Percentiles rank a stretch among this genome's conserved stretches.
phyloP scores from a whole-genome alignment of 2,888 invertebrate species.

The Lithophane semibrunnea region DNA sequence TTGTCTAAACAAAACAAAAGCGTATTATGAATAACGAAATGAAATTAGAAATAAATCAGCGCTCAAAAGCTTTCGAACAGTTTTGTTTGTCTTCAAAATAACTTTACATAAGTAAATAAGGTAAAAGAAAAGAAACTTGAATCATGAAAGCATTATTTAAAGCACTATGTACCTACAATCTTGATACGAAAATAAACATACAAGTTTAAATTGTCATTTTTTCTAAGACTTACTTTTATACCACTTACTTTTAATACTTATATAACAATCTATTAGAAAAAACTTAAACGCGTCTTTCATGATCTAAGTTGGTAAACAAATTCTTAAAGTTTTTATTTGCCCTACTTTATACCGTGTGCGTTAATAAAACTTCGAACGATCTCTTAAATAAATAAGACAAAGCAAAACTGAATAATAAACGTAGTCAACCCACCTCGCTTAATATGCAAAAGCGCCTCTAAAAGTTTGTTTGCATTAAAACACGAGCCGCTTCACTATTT shows the following conservation, averaged over 20 bases:
- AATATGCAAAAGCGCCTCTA: constrained; percentile 90
- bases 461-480: constrained; percentile 91
- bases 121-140: constrained; percentile 77
- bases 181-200: constrained; percentile 10
- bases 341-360: constrained; percentile 74
- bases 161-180: not conserved
- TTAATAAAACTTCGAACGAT: constrained; percentile 72
- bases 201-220: constrained; percentile 30
- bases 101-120: constrained; percentile 75
- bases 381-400: constrained; percentile 85
- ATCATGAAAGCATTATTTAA: constrained; percentile 82
- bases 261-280: constrained; percentile 36
- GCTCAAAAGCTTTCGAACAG: constrained; percentile 88
- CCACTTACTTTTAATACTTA: constrained; percentile 34
- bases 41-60: constrained; percentile 80
- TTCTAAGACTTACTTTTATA: constrained; percentile 22
- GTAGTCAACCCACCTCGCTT: constrained; percentile 91
- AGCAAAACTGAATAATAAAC: constrained; percentile 89
- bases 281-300: constrained; percentile 79
- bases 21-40: constrained; percentile 80
- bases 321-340: constrained; percentile 76
- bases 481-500: constrained; percentile 91
- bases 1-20: constrained; percentile 88
- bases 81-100: constrained; percentile 88
- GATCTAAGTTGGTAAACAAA: constrained; percentile 81